Conservation (phyloP, 2,888 invertebrate genomes). For the Heliconius sara region DNA sequence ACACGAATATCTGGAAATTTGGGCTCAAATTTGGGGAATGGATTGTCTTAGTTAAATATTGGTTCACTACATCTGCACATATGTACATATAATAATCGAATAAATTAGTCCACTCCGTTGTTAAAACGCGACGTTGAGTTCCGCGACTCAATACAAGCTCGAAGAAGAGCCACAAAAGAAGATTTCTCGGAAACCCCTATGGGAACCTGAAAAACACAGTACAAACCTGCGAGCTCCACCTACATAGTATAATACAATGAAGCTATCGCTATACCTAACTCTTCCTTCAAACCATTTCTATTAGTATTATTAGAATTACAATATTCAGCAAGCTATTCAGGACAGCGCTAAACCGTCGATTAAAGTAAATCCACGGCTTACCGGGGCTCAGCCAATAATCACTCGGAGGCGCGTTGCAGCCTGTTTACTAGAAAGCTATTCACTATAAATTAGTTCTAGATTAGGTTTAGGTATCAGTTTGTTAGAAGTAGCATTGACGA, state of each 20-base stretch:
- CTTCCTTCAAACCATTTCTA: background rate
- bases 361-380: background rate
- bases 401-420: conserved; percentile 4
- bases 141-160: too few species aligned
- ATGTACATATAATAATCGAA: background rate
- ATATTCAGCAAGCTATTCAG: conserved; percentile 9
- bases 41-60: too few species aligned
- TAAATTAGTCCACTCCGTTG: too few species aligned
- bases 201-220: too few species aligned
- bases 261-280: background rate
- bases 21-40: too few species aligned
- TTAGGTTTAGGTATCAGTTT: background rate
- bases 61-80: background rate
- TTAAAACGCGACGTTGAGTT: too few species aligned
- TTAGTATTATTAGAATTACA: conserved; percentile 8
- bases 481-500: background rate
- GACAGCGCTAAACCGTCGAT: conserved; percentile 2
- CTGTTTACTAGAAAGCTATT: background rate
- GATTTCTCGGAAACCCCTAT: too few species aligned
- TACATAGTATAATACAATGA: background rate
- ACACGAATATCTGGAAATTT: too few species aligned
- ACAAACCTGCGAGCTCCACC: background rate
- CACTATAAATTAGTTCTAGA: background rate
- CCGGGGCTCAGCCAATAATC: conserved; percentile 7
- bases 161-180: too few species aligned